phyloP scores from a whole-genome alignment of 2,113 vertebrate genomes.

The Donacobius atricapilla region DNA sequence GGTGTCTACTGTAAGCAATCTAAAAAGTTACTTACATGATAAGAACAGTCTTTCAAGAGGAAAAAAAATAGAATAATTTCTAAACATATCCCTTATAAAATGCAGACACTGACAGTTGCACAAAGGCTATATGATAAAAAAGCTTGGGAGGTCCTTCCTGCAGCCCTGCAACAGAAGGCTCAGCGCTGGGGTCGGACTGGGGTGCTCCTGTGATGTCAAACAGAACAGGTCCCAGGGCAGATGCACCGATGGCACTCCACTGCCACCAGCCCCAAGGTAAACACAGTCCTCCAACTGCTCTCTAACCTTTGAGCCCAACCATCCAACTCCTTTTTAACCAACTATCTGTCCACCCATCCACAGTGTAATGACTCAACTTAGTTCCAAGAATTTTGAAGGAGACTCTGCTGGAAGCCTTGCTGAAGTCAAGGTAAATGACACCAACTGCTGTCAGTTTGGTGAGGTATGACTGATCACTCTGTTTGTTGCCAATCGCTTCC shows the following conservation, averaged over 20 bases:
- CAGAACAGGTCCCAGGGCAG: neutral
- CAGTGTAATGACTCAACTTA: neutral
- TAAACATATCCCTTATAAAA: neutral
- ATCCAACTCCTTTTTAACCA: neutral
- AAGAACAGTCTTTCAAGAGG: neutral
- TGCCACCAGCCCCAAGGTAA: neutral
- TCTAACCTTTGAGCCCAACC: neutral
- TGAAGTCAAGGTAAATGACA: neutral
- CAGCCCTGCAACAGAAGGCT: neutral
- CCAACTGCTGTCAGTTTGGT: neutral
- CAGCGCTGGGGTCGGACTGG: accelerated
- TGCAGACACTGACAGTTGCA: neutral
- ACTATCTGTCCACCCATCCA: neutral
- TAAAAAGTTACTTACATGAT: neutral
- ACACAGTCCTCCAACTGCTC: neutral
- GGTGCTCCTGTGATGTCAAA: neutral
- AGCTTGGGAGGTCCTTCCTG: neutral
- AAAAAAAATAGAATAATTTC: neutral
- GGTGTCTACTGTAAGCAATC: neutral
- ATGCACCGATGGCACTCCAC: neutral
- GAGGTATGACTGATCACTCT: neutral
- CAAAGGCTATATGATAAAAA: neutral
- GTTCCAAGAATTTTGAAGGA: neutral
- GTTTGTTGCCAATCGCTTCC: neutral
- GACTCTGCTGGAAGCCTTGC: neutral